Conservation (phyloP, 2,888 invertebrate genomes). For the Polietes domitor region DNA sequence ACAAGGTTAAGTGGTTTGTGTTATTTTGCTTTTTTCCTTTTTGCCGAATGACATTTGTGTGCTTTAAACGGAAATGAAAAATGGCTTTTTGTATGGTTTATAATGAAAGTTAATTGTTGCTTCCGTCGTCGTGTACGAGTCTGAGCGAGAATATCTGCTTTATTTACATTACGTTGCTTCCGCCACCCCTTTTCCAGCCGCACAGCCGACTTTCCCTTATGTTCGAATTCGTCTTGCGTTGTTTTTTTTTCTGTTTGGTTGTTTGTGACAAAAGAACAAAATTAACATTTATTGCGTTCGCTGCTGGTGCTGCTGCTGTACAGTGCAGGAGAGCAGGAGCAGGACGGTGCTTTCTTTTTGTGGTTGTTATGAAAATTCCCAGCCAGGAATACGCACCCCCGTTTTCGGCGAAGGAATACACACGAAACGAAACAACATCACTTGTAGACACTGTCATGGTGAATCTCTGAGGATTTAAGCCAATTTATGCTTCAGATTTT, state of each 20-base stretch:
- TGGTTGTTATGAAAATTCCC: conserved; percentile 36
- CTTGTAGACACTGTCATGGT: conserved; percentile 63
- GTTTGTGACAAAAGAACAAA: background rate
- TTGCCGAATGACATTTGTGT: conserved; percentile 6
- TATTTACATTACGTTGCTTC: background rate
- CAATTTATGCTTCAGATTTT: conserved; percentile 74
- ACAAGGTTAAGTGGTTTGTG: conserved; percentile 35
- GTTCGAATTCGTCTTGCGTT: background rate
- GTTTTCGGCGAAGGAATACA: background rate
- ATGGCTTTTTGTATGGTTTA: conserved; percentile 57
- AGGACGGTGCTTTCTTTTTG: conserved; percentile 16
- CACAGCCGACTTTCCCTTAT: background rate
- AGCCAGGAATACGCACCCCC: conserved; percentile 25
- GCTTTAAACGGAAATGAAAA: conserved; percentile 55
- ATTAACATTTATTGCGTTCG: conserved; percentile 40
- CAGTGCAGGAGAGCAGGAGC: background rate
- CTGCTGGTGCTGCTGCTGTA: background rate
- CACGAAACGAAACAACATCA: conserved; percentile 15
- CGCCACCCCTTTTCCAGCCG: conserved; percentile 6
- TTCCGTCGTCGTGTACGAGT: conserved; percentile 46
- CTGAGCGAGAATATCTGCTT: conserved; percentile 27
- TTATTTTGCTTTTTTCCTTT: conserved; percentile 18
- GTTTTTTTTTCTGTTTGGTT: conserved; percentile 25
- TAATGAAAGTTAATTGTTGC: conserved; percentile 63
- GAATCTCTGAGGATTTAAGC: conserved; percentile 78